These are phyloP conservation scores for Netelia fuscicornis DNA, from an alignment of 2,888 invertebrate species.

Conservation along the genomic window DNA sequence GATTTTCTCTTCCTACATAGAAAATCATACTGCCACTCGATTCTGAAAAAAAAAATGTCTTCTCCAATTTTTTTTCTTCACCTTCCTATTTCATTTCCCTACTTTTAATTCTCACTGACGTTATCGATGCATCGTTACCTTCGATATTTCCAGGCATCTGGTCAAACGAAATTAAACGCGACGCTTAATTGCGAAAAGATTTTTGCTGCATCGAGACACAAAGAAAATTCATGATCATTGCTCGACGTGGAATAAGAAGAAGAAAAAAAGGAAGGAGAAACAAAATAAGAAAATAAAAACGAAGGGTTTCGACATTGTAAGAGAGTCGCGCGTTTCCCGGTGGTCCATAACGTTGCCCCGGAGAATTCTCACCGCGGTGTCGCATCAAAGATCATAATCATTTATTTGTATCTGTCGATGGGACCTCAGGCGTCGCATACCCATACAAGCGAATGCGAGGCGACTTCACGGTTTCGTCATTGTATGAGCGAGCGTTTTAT, in stretches of 20 bases:
- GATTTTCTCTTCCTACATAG: conserved; percentile 38
- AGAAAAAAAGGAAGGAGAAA: neutral
- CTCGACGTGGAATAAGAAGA: conserved; percentile 13
- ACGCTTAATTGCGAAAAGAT: conserved; percentile 21
- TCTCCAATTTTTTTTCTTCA: too few relatives aligned
- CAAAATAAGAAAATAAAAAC: neutral
- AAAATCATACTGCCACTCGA: too few relatives aligned
- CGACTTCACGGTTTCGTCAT: conserved; percentile 30
- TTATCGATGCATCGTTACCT: neutral
- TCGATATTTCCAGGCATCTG: neutral
- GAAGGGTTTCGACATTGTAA: conserved; percentile 10
- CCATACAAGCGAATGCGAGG: neutral
- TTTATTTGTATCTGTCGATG: conserved; percentile 74
- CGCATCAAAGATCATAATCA: conserved; percentile 78
- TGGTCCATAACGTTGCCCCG: conserved; percentile 72
- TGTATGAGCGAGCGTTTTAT: conserved; percentile 63
- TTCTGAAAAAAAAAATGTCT: too few relatives aligned
- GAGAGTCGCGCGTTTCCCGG: conserved; percentile 72
- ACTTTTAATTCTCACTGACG: too few relatives aligned
- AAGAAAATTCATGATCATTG: conserved; percentile 43
- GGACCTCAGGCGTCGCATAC: conserved; percentile 37
- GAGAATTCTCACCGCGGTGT: conserved; percentile 67
- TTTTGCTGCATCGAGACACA: conserved; percentile 14
- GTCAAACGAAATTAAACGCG: neutral
- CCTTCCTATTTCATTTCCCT: too few relatives aligned